phyloP scores from a whole-genome alignment of 2,888 invertebrate species.

The Acleris holmiana region DNA sequence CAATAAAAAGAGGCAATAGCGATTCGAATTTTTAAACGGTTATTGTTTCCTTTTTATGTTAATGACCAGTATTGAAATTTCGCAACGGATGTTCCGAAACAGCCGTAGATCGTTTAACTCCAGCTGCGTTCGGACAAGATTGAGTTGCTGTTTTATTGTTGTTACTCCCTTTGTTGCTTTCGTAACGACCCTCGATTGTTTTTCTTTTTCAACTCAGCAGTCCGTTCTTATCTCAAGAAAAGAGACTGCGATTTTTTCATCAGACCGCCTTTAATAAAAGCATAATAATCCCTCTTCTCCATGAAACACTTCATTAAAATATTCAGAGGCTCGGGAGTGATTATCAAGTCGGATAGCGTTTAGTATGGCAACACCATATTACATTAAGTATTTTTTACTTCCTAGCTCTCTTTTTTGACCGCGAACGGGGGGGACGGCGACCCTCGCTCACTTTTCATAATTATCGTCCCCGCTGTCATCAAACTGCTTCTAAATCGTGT shows the following conservation, averaged over 20 bases:
- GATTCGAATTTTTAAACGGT: constrained; percentile 79
- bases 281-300: constrained; percentile 65
- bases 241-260: constrained; percentile 56
- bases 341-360: constrained; percentile 74
- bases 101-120: constrained; percentile 68
- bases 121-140: constrained; percentile 65
- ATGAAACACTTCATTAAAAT: constrained; percentile 75
- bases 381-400: constrained; percentile 66
- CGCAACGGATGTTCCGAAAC: constrained; percentile 68
- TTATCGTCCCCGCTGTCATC: constrained; percentile 67
- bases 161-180: constrained; percentile 67
- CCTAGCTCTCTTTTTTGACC: constrained; percentile 63
- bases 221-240: constrained; percentile 42
- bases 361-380: constrained; percentile 67
- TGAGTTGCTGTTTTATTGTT: constrained; percentile 72
- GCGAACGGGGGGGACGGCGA: constrained; percentile 45
- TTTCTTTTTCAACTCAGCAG: constrained; percentile 55
- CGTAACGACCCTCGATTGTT: constrained; percentile 63
- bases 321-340: constrained; percentile 69
- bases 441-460: constrained; percentile 62
- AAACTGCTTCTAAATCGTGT: constrained; percentile 56
- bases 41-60: constrained; percentile 83
- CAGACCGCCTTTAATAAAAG: constrained; percentile 70
- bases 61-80: constrained; percentile 78
- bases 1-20: constrained; percentile 75